phyloP scores from a whole-genome alignment of 1,140 invertebrate genomes.

The Drosophila tani region DNA sequence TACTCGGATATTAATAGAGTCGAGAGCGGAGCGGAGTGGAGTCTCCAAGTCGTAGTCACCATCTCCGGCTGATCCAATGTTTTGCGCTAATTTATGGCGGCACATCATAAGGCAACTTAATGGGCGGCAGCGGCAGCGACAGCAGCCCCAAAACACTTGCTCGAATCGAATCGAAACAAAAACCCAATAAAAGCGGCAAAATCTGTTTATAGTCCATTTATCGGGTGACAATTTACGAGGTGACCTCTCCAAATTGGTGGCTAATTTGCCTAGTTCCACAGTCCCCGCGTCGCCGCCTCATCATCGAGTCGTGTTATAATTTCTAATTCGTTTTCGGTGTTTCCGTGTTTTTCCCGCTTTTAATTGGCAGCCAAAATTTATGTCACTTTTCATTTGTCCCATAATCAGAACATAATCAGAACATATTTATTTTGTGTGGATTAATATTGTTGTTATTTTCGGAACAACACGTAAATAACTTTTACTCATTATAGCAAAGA shows the following conservation, averaged over 20 bases:
- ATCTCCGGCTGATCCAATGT: slow-evolving; percentile 30
- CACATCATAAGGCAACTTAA: slow-evolving; percentile 38
- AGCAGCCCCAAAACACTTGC: slow-evolving; percentile 23
- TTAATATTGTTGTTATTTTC: no score
- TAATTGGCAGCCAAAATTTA: slow-evolving; percentile 4
- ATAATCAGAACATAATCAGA: not conserved
- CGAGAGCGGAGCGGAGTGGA: slow-evolving; percentile 9
- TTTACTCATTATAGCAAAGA: no score
- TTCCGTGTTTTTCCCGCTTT: not conserved
- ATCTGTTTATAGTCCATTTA: slow-evolving; percentile 29
- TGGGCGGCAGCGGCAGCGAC: slow-evolving; percentile 2
- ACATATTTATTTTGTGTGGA: no score
- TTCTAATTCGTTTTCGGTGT: not conserved
- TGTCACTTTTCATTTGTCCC: slow-evolving; percentile 7
- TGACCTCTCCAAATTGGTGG: slow-evolving; percentile 20
- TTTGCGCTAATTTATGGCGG: slow-evolving; percentile 29
- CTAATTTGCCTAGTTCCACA: not conserved
- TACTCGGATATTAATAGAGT: slow-evolving; percentile 46
- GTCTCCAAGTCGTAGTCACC: slow-evolving; percentile 23
- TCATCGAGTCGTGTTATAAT: slow-evolving; percentile 2
- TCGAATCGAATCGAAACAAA: slow-evolving; percentile 3
- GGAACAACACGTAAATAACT: no score
- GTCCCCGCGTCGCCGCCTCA: not conserved
- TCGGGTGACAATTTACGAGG: slow-evolving; percentile 24
- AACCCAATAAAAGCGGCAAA: not conserved